A percentile compares a stretch with the other conserved stretches of the same genome.
phyloP scores from a whole-genome alignment of 2,888 invertebrate species.

The Dryobotodes eremita region DNA sequence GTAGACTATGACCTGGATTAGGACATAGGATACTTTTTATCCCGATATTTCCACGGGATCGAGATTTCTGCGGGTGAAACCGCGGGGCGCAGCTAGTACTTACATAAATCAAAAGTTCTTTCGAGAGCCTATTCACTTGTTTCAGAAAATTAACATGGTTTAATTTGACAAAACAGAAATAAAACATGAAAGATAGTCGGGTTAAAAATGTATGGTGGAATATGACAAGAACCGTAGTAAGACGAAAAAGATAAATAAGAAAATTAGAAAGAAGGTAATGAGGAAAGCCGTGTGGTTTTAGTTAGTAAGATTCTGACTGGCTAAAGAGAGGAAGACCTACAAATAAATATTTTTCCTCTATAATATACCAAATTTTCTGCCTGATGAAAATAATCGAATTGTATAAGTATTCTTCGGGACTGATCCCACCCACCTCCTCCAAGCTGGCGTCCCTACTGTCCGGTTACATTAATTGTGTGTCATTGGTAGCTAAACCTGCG shows the following conservation, averaged over 20 bases:
- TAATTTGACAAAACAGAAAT: not conserved
- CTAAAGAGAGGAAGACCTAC: too few relatives aligned
- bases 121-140: too few relatives aligned
- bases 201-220: not conserved
- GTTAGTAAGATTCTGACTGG: not conserved
- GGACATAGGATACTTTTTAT: too few relatives aligned
- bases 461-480: conserved; percentile 65
- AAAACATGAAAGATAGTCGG: not conserved
- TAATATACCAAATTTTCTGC: too few relatives aligned
- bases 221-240: not conserved
- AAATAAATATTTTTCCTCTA: too few relatives aligned
- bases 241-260: too few relatives aligned
- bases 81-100: too few relatives aligned
- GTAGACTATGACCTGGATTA: too few relatives aligned
- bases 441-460: conserved; percentile 45
- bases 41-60: too few relatives aligned
- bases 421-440: conserved; percentile 8
- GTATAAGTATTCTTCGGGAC: not conserved
- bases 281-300: not conserved
- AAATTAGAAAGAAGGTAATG: not conserved
- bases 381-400: not conserved
- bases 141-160: not conserved
- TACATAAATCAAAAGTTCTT: not conserved
- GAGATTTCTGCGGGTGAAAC: too few relatives aligned
- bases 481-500: conserved; percentile 63